Conservation (phyloP, 1,140 invertebrate species). For the Andrena cerasifolii region DNA sequence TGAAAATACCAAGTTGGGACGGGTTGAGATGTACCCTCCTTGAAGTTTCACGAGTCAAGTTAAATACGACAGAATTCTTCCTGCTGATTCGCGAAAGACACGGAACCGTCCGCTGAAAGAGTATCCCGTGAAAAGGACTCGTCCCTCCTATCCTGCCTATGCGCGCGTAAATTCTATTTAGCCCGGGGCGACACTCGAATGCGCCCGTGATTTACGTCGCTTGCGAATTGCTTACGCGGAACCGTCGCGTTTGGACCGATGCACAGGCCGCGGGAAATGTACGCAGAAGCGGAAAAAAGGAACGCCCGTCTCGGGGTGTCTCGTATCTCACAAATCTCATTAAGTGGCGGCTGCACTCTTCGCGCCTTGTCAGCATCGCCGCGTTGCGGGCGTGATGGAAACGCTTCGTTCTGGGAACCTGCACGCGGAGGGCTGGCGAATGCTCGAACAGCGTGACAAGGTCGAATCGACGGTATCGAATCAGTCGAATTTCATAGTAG, state of each 20-base stretch:
- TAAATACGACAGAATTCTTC: neutral
- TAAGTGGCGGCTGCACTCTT: slow-evolving; percentile 8
- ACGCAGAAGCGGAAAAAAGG: neutral
- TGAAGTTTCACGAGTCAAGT: too few relatives aligned
- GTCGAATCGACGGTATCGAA: neutral
- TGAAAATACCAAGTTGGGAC: too few relatives aligned
- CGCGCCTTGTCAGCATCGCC: neutral
- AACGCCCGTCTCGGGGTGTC: slow-evolving; percentile 11
- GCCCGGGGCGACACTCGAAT: neutral
- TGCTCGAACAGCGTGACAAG: neutral
- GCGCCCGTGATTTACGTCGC: slow-evolving; percentile 32
- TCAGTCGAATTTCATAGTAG: too few relatives aligned
- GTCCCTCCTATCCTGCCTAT: neutral
- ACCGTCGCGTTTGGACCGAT: neutral
- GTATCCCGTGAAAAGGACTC: neutral
- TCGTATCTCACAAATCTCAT: slow-evolving; percentile 44
- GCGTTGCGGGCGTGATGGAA: neutral
- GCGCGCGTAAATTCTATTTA: slow-evolving; percentile 19
- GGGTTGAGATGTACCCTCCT: too few relatives aligned
- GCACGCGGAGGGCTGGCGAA: too few relatives aligned
- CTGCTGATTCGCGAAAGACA: neutral
- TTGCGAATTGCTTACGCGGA: slow-evolving; percentile 30
- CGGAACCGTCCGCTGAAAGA: neutral
- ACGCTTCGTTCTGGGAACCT: neutral
- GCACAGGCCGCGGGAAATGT: neutral